These are phyloP conservation scores for Plagodis dolabraria DNA, from an alignment of 2,888 invertebrate genomes.

Conservation along the genomic window DNA sequence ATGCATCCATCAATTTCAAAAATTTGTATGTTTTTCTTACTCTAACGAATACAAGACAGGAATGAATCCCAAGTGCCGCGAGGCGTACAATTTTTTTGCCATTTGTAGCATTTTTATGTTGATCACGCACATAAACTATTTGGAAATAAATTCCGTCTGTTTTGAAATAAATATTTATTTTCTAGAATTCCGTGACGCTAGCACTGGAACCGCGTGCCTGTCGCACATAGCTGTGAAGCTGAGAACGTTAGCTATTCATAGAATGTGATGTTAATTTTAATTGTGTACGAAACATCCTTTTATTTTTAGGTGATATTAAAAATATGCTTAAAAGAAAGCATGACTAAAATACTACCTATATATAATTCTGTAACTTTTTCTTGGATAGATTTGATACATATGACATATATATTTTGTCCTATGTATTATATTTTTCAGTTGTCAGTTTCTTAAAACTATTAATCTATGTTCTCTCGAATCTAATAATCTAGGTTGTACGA, in stretches of 20 bases:
- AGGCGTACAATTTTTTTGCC: slow-evolving; percentile 12
- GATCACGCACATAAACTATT: slow-evolving; percentile 20
- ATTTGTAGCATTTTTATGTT: slow-evolving; percentile 15
- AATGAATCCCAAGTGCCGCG: slow-evolving; percentile 13
- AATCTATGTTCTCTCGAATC: too few species aligned
- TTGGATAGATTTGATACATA: too few species aligned
- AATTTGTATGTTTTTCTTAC: not conserved
- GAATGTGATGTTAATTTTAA: slow-evolving; percentile 37
- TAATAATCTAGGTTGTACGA: too few species aligned
- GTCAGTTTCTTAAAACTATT: too few species aligned
- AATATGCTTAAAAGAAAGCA: not conserved
- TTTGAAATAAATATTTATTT: slow-evolving; percentile 37
- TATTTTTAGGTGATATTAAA: slow-evolving; percentile 11
- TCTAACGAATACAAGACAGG: not conserved
- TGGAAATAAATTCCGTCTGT: slow-evolving; percentile 37
- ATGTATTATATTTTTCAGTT: too few species aligned
- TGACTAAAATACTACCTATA: not conserved
- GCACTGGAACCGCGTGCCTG: slow-evolving; percentile 43
- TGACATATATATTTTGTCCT: too few species aligned
- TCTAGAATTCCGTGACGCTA: slow-evolving; percentile 45
- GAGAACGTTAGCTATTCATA: slow-evolving; percentile 33
- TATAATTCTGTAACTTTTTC: too few species aligned
- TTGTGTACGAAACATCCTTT: slow-evolving; percentile 32
- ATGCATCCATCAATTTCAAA: not conserved
- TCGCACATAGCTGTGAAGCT: slow-evolving; percentile 38